Evolutionary conservation across 2,797 vertebrate genomes (phyloP).

Genomic region (Luscinia megarhynchos): DNA sequence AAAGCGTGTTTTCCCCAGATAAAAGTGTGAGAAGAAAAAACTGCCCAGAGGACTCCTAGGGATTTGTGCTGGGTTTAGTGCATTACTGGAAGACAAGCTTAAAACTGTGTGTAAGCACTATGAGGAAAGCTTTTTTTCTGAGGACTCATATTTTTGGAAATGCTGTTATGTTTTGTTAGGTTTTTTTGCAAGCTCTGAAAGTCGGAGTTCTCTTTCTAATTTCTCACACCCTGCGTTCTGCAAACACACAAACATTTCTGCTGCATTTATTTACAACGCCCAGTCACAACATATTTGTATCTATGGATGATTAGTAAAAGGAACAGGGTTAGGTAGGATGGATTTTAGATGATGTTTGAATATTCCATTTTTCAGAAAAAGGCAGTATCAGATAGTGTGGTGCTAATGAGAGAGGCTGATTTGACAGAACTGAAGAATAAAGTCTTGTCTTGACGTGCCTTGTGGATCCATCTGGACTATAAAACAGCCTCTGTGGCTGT

Average conservation of each 20-base stretch:
- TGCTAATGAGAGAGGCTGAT: background rate
- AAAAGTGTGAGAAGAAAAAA: background rate
- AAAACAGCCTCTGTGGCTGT: background rate
- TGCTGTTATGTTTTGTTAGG: background rate
- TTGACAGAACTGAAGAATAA: background rate
- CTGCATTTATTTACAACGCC: background rate
- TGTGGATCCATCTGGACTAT: background rate
- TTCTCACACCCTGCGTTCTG: background rate
- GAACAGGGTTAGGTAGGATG: background rate
- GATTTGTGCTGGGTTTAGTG: slow-evolving; percentile 1
- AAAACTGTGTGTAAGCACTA: background rate
- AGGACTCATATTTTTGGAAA: slow-evolving; percentile 16
- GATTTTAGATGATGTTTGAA: background rate
- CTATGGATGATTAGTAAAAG: background rate
- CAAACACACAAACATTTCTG: background rate
- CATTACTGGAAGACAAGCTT: background rate
- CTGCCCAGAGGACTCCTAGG: slow-evolving; percentile 1
- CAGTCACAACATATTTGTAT: background rate
- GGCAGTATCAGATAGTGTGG: background rate
- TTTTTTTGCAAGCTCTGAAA: background rate
- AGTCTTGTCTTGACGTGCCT: background rate
- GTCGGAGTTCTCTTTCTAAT: background rate
- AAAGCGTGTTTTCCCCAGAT: slow-evolving; percentile 29
- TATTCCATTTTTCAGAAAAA: background rate
- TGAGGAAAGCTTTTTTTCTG: slow-evolving; percentile 21